Percentiles rank a stretch among this genome's conserved stretches.
Conservation (phyloP, 1,140 invertebrate genomes). For the Hylyphantes graminicola region DNA sequence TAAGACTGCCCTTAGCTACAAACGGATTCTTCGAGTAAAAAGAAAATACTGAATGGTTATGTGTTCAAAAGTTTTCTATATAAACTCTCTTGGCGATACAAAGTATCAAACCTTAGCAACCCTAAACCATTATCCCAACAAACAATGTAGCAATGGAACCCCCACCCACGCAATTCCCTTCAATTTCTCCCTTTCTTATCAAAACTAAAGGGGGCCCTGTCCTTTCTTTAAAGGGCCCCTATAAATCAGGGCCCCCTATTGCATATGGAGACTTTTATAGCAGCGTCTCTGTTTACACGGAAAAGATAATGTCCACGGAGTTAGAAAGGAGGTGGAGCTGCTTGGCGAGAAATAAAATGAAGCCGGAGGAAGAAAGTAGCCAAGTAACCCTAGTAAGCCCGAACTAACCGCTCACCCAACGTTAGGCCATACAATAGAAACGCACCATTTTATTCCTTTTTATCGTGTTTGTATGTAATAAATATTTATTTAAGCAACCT, state of each 20-base stretch:
- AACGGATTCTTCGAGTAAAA: too few species aligned
- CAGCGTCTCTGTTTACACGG: conserved; percentile 30
- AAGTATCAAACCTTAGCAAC: not conserved
- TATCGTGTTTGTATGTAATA: too few species aligned
- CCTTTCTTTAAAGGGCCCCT: conserved; percentile 25
- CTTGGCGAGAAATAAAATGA: too few species aligned
- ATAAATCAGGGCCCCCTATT: conserved; percentile 47
- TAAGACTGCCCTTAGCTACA: too few species aligned
- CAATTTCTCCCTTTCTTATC: conserved; percentile 44
- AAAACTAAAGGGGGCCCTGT: conserved; percentile 29
- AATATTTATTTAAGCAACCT: too few species aligned
- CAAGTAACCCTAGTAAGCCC: too few species aligned
- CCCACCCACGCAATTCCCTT: conserved; percentile 12
- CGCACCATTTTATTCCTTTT: too few species aligned
- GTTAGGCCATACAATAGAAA: too few species aligned
- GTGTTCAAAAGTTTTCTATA: too few species aligned
- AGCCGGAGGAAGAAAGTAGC: not conserved
- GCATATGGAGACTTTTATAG: conserved; percentile 26
- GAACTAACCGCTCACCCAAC: too few species aligned
- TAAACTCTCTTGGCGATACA: not conserved
- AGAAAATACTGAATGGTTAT: too few species aligned
- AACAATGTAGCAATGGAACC: conserved; percentile 24
- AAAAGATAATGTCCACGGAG: conserved; percentile 7
- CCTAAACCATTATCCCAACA: conserved; percentile 27
- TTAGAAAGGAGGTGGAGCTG: not conserved